phyloP scores from a whole-genome alignment of 64 coral and sea anemone genomes.

The Montipora efflorescens region DNA sequence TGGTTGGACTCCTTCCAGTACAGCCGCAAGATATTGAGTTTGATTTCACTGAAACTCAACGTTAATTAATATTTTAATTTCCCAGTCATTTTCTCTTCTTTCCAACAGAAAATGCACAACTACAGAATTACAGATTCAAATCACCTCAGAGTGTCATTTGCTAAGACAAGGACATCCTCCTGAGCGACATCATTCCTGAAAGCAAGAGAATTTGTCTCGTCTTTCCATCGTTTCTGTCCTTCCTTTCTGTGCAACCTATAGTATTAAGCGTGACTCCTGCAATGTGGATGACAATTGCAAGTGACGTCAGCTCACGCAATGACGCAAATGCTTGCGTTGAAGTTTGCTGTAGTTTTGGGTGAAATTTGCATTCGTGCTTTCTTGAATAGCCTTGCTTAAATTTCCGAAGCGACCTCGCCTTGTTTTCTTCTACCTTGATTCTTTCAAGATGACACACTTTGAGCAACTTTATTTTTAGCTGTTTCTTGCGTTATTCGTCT shows the following conservation, averaged over 20 bases:
- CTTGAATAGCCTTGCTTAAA: neutral
- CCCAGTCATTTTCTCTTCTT: neutral
- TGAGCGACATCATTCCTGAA: neutral
- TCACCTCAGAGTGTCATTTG: slow-evolving; percentile 73
- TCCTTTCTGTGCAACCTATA: no score
- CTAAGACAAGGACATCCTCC: slow-evolving; percentile 28
- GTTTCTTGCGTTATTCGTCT: neutral
- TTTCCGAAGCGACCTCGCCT: neutral
- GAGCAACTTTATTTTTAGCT: no score
- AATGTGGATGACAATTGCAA: neutral
- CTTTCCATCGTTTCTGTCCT: neutral
- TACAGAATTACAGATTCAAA: slow-evolving; percentile 75
- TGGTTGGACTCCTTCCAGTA: no score
- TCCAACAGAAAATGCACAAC: slow-evolving; percentile 80
- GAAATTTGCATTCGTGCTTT: neutral
- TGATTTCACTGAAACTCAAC: no score
- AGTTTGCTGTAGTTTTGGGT: neutral
- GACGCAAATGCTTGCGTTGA: neutral
- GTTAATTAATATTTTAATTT: no score
- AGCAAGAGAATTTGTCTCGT: no score
- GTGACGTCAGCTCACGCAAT: neutral
- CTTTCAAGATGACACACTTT: no score
- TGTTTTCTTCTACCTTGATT: no score
- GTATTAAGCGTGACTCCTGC: neutral
- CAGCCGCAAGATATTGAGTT: no score